Evolutionary conservation across 1,140 invertebrate genomes (phyloP), one percentile per base, ranked within the genome.

Genomic region (Macrobrachium nipponense): DNA sequence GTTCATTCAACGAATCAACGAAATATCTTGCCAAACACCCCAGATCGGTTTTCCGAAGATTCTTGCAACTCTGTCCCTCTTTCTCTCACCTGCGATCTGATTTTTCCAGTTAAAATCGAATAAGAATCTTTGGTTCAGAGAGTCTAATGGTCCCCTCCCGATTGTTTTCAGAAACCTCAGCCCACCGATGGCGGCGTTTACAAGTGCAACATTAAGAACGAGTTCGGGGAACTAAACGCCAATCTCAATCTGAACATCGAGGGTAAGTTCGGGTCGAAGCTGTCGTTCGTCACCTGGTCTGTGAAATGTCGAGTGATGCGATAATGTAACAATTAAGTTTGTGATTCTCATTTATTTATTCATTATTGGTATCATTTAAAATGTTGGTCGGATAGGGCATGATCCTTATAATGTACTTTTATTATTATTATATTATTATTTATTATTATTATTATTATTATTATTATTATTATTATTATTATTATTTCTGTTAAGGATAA

Each of bases 121-220:
- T n/a, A 23, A 17, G 36, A 11, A 70, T n/a, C n/a, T 70, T 10
- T n/a, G 10, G 23, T 43, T 43, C 68, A 70, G 17, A 70, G 17
- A 70, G n/a, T 70, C 68, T 70, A 7, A 70, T 27, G 20, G 7
- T 12, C 51, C 8, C 51, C 51, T 51, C 12, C 51, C 51, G 17
- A 15, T 66, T 14, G 12, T 77, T 92, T 92, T 58, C 90, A 95
- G 92, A 97, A 98, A 92, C 98, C 98, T 83, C 95, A 95, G 89
- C 94, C 96, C 87, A 96, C 97, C 90, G 98, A 99, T 92, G 98
- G 98, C 89, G 98, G 98, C 62, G 93, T 98, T 59, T 99, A 99
- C 92, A 99, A 99, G 92, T 99, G 98, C 91, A 98, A 98, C 90
- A 97, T 99, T 87, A 99, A 98, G 92, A 99, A 99, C 92, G 93